Evolutionary conservation across 2,888 invertebrate genomes (phyloP).

Genomic region (Aelia acuminata): DNA sequence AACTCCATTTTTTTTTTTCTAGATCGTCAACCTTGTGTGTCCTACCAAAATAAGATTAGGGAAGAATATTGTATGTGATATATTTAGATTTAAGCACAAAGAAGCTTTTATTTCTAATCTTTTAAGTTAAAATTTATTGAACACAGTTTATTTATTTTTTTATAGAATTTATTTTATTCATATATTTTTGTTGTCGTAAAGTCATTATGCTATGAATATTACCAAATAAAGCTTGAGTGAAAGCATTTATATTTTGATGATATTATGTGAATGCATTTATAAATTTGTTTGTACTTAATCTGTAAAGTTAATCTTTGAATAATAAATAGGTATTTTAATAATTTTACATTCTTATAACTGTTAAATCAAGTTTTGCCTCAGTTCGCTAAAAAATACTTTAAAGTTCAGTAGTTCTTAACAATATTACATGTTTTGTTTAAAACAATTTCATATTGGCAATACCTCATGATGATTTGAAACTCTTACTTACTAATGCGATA

Average conservation of each 20-base stretch:
- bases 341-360: background rate
- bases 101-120: conserved; percentile 36
- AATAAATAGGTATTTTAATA: background rate
- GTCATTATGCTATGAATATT: background rate
- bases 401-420: background rate
- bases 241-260: conserved; percentile 21
- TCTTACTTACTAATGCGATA: no score
- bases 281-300: background rate
- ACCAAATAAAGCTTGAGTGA: background rate
- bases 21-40: background rate
- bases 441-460: background rate
- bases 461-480: no score
- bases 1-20: background rate
- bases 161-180: conserved; percentile 46
- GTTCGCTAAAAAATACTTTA: background rate
- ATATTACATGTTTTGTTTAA: background rate
- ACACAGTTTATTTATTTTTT: conserved; percentile 49
- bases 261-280: background rate
- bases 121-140: background rate
- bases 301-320: background rate
- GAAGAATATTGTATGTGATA: conserved; percentile 27
- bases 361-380: background rate
- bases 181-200: background rate
- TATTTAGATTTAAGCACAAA: conserved; percentile 27
- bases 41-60: conserved; percentile 43